Evolutionary conservation across 2,888 invertebrate species (phyloP).

Genomic region (Limenitis camilla): DNA sequence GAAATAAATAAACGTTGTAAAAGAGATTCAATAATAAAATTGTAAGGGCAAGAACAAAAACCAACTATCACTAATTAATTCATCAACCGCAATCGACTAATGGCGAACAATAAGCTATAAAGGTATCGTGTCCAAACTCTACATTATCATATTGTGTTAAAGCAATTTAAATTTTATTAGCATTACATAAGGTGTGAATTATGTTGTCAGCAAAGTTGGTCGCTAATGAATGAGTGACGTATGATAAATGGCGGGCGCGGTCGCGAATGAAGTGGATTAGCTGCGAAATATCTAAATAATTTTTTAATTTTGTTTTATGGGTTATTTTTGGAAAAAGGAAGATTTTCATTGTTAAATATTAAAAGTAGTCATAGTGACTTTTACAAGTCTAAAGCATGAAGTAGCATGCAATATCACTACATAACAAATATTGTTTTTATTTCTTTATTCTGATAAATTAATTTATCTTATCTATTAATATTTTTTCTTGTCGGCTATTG

Average conservation of each 20-base stretch:
- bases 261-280: conserved; percentile 57
- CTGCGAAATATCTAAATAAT: conserved; percentile 22
- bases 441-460: too few species aligned
- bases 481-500: too few species aligned
- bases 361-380: neutral
- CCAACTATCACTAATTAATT: conserved; percentile 49
- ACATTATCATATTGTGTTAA: conserved; percentile 46
- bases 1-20: too few species aligned
- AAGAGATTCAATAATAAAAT: neutral
- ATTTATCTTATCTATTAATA: too few species aligned
- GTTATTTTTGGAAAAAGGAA: too few species aligned
- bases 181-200: conserved; percentile 48
- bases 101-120: conserved; percentile 31
- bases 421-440: too few species aligned
- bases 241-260: conserved; percentile 64
- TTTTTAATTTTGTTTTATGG: conserved; percentile 4
- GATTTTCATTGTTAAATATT: too few species aligned
- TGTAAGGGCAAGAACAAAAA: conserved; percentile 22
- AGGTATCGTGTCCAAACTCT: conserved; percentile 25
- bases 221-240: conserved; percentile 52
- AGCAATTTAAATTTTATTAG: conserved; percentile 45
- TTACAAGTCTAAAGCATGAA: neutral
- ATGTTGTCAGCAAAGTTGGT: conserved; percentile 7
- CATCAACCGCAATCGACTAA: conserved; percentile 48
- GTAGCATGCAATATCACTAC: too few species aligned